These are phyloP conservation scores for Leptinotarsa peninsularis DNA, from an alignment of 2,888 invertebrate genomes.

Conservation along the genomic window DNA sequence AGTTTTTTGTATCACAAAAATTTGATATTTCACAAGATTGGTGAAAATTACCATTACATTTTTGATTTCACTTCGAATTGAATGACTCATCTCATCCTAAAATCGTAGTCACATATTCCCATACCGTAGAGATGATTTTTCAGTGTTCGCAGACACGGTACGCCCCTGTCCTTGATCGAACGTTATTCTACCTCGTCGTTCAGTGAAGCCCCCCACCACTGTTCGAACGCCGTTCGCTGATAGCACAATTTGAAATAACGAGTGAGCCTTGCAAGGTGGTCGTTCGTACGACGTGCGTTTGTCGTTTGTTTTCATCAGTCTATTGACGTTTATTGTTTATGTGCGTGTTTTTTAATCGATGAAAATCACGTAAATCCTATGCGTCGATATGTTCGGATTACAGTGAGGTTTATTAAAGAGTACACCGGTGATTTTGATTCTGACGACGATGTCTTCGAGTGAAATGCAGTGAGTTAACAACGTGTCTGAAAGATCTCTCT, in stretches of 20 bases:
- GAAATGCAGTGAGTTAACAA: conserved; percentile 27
- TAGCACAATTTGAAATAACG: conserved; percentile 47
- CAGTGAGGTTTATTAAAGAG: conserved; percentile 1
- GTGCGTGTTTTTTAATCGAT: conserved; percentile 24
- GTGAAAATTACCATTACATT: too few relatives aligned
- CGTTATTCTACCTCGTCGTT: conserved; percentile 31
- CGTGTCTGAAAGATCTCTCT: conserved; percentile 31
- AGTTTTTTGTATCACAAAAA: too few relatives aligned
- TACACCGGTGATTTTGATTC: conserved; percentile 9
- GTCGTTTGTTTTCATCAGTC: conserved; percentile 31
- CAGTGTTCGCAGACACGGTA: not conserved
- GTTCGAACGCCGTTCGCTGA: conserved; percentile 33
- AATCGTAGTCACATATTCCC: too few relatives aligned
- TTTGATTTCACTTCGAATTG: too few relatives aligned
- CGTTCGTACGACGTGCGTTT: conserved; percentile 34
- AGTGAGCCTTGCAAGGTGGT: conserved; percentile 46
- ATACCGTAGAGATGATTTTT: not conserved
- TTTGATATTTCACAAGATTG: too few relatives aligned
- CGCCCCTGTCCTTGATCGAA: conserved; percentile 33
- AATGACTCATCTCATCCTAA: too few relatives aligned
- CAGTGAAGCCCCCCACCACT: conserved; percentile 33
- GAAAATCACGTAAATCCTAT: conserved; percentile 27
- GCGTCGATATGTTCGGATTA: conserved; percentile 1
- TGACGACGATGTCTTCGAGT: conserved; percentile 9
- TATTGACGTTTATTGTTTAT: conserved; percentile 25